Evolutionary conservation across 2,797 vertebrate genomes (phyloP).

Genomic region (Zalophus californianus): DNA sequence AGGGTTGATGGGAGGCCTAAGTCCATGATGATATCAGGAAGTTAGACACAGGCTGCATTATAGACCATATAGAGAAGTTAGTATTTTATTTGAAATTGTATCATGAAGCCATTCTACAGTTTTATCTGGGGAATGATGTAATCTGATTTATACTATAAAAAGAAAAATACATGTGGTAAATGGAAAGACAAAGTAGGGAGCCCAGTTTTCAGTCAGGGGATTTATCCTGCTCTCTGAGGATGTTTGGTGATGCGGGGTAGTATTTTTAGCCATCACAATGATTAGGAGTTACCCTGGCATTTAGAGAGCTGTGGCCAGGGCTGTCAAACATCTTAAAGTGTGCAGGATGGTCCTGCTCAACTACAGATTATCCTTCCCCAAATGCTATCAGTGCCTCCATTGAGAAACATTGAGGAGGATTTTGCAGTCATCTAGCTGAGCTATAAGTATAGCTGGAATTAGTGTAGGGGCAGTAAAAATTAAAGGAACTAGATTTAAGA

Average conservation of each 20-base stretch:
- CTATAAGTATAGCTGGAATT: background rate
- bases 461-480: background rate
- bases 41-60: background rate
- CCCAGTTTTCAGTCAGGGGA: background rate
- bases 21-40: background rate
- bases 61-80: background rate
- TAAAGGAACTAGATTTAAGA: background rate
- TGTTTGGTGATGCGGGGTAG: background rate
- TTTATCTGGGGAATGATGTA: background rate
- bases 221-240: background rate
- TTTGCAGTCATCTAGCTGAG: background rate
- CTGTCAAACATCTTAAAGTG: background rate
- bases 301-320: background rate
- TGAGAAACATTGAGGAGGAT: background rate
- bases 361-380: background rate
- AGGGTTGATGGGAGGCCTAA: background rate
- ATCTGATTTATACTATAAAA: slow-evolving; percentile 11
- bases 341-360: background rate
- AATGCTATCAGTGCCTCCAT: background rate
- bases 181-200: background rate
- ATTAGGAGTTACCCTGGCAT: background rate
- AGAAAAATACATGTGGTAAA: background rate
- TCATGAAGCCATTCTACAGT: background rate
- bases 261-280: background rate
- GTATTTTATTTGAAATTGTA: background rate